Percentiles rank a stretch among this genome's conserved stretches.
Evolutionary conservation across 2,888 invertebrate genomes (phyloP).

Genomic region (Diaprepes abbreviatus): DNA sequence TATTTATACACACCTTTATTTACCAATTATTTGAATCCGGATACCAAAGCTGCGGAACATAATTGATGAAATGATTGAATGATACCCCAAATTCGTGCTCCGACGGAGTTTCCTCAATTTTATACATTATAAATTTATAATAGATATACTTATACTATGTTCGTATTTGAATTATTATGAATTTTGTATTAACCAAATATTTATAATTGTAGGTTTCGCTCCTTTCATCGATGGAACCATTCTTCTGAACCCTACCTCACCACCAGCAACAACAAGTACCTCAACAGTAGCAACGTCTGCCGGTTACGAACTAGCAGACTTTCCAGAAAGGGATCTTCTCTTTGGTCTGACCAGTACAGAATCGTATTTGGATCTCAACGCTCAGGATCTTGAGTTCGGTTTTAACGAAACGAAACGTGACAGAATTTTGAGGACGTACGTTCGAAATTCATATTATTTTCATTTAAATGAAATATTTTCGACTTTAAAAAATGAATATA

Average conservation of each 20-base stretch:
- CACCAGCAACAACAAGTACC: slow-evolving; percentile 65
- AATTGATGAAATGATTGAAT: too few relatives aligned
- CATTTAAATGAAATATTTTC: slow-evolving; percentile 96
- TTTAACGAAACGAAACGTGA: slow-evolving; percentile 91
- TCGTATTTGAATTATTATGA: too few relatives aligned
- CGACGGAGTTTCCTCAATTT: too few relatives aligned
- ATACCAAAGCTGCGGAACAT: too few relatives aligned
- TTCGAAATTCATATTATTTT: slow-evolving; percentile 94
- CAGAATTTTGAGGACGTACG: slow-evolving; percentile 90
- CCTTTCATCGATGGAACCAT: slow-evolving; percentile 94
- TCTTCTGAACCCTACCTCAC: slow-evolving; percentile 74
- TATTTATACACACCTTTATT: too few relatives aligned
- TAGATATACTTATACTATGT: too few relatives aligned
- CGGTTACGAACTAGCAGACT: slow-evolving; percentile 86
- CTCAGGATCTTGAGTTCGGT: slow-evolving; percentile 90
- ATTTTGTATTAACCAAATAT: too few relatives aligned
- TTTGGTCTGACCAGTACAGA: slow-evolving; percentile 88
- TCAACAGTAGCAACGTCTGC: slow-evolving; percentile 79
- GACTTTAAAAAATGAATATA: slow-evolving; percentile 93
- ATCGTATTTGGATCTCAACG: slow-evolving; percentile 86
- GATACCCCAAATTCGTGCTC: too few relatives aligned
- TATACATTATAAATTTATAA: too few relatives aligned
- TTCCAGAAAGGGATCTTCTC: slow-evolving; percentile 85
- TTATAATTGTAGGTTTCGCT: slow-evolving; percentile 80
- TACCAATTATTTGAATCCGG: too few relatives aligned